Conservation (phyloP, 2,113 vertebrate genomes). For the Chrysemys picta region DNA sequence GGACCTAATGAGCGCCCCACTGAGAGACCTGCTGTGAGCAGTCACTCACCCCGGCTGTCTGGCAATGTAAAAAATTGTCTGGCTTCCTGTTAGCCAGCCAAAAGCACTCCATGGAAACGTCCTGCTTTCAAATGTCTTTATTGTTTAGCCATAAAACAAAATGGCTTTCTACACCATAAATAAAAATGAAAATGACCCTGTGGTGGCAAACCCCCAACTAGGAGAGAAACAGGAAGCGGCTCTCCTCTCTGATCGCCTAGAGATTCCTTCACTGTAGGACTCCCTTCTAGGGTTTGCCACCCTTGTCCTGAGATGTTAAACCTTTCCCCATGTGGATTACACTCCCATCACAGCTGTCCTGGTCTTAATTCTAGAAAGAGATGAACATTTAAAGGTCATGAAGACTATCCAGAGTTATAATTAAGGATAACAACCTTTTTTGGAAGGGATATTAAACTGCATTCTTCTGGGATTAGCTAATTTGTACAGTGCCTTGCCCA, state of each 20-base stretch:
- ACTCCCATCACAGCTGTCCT: background rate
- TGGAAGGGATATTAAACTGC: background rate
- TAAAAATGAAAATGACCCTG: background rate
- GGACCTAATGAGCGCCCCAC: constrained; percentile 43
- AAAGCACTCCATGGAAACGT: constrained; percentile 9
- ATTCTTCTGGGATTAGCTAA: background rate
- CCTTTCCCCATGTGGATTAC: background rate
- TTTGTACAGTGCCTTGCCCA: background rate
- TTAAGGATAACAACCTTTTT: background rate
- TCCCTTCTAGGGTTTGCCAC: background rate
- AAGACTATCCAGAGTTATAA: background rate
- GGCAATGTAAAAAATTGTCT: constrained; percentile 10
- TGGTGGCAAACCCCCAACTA: background rate
- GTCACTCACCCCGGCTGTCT: constrained; percentile 27
- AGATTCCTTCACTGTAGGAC: background rate
- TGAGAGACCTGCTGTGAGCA: background rate
- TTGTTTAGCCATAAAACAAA: background rate
- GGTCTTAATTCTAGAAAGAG: background rate
- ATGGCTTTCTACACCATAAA: background rate
- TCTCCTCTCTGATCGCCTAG: background rate
- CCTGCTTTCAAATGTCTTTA: background rate
- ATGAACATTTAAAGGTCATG: background rate
- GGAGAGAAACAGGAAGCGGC: background rate
- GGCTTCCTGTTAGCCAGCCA: constrained; percentile 3
- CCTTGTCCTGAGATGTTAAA: background rate